These are phyloP conservation scores for Pseudococcus viburni DNA, from an alignment of 2,888 invertebrate genomes.

Conservation along the genomic window DNA sequence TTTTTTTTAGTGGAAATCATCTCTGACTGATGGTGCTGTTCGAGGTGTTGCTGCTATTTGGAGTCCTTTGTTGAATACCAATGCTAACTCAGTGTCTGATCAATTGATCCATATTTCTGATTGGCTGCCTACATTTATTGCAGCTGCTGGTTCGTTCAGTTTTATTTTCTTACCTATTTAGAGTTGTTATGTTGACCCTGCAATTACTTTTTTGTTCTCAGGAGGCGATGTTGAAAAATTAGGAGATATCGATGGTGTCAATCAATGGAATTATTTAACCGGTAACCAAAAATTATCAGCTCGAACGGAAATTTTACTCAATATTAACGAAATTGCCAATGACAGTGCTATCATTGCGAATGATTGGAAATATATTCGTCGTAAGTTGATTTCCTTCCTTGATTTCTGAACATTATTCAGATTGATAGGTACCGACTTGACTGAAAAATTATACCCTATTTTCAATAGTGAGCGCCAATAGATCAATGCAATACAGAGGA, in stretches of 20 bases:
- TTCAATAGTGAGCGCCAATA: neutral
- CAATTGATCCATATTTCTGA: constrained; percentile 85
- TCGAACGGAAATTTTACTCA: constrained; percentile 70
- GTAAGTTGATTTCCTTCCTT: constrained; percentile 70
- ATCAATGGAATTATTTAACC: constrained; percentile 71
- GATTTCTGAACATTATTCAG: neutral
- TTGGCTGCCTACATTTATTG: constrained; percentile 83
- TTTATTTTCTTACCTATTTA: neutral
- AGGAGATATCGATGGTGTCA: constrained; percentile 71
- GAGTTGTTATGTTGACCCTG: neutral
- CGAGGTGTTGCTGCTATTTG: constrained; percentile 84
- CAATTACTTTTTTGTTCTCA: constrained; percentile 67
- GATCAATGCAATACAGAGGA: constrained; percentile 37
- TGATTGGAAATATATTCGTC: constrained; percentile 74
- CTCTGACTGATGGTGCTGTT: constrained; percentile 89
- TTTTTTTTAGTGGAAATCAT: constrained; percentile 77
- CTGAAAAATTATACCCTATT: neutral
- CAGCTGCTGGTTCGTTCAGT: constrained; percentile 70
- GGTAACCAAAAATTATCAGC: constrained; percentile 67
- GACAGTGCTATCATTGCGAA: constrained; percentile 71
- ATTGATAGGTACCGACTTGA: too few relatives aligned
- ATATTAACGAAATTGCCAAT: constrained; percentile 71
- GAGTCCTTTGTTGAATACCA: constrained; percentile 76
- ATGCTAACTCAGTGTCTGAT: constrained; percentile 75
- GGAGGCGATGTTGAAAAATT: constrained; percentile 70